Base-by-base conservation (phyloP, 30 jellyfish, hydroid and myxozoan genomes). In the Cassiopea andromeda region DNA sequence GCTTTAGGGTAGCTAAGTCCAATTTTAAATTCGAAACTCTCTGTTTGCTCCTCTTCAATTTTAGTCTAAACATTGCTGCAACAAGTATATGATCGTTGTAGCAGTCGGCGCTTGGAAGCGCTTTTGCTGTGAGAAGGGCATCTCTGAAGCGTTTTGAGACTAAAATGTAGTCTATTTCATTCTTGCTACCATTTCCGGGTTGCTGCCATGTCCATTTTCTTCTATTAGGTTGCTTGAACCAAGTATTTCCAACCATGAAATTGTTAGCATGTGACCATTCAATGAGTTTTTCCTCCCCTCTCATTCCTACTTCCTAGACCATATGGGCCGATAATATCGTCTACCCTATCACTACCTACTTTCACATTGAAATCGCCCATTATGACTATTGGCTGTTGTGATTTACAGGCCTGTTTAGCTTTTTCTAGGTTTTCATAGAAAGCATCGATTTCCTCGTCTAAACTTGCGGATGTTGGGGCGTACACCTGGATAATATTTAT, bases 401-500 rank as follows among this genome's bases (percentile, higher is more conserved):
- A 79, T 57, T 79, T 79, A 50, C 78, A 58, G 2, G 50, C 49
- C 18, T 12, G 14, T 38, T 60, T 57, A 1, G 77, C 80, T 60
- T 79, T 12, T 2, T 79, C 80, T 4, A 79, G 77, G 4, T 12
- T 18, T 5, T 79, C 88, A 57, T 79, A 79, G 58, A 49, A 79
- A 14, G 50, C 14, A 12, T 79, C 77, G 6, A 79, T 58, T 17
- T 7, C 88, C 16, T 60, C 90, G 6, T 82, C 90, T 4, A 14
- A 15, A 64, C 82, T 38, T 9, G 61, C 90, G 15, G 90, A 4
- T n/a, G 90, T 82, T 61, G 90, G 90, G 8, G 87, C 87, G 27
- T 78, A 78, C 2, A 58, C 87, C 16, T 16, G 54, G 38, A 7
- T 70, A 2, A 70, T 70, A 15, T 7, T 14, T 13, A 50, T 77